These are phyloP conservation scores for Drymonia ruficornis DNA, from an alignment of 2,888 invertebrate species.

Conservation along the genomic window DNA sequence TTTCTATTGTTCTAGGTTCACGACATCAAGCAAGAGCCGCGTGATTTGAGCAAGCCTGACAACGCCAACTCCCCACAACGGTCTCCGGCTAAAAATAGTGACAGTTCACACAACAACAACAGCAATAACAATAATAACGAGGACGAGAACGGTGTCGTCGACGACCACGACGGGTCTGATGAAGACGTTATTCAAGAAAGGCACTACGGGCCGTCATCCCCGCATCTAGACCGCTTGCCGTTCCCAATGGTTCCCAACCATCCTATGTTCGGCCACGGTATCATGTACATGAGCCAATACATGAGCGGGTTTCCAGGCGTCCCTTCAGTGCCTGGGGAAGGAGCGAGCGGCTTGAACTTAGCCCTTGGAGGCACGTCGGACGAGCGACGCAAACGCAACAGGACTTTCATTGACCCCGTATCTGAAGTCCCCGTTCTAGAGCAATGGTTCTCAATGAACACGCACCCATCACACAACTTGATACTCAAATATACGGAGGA, in stretches of 20 bases:
- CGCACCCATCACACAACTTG: conserved; percentile 98
- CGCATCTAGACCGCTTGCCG: conserved; percentile 81
- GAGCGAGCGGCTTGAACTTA: conserved; percentile 86
- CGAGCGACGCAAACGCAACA: conserved; percentile 96
- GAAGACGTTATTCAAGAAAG: conserved; percentile 76
- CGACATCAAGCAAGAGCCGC: conserved; percentile 83
- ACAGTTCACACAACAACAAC: conserved; percentile 78
- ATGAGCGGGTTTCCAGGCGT: conserved; percentile 86
- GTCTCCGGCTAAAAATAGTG: conserved; percentile 84
- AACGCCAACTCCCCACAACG: conserved; percentile 74
- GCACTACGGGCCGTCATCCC: conserved; percentile 70
- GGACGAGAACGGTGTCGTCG: conserved; percentile 77
- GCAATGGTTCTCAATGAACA: conserved; percentile 98
- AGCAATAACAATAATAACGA: conserved; percentile 76
- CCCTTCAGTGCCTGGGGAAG: conserved; percentile 81
- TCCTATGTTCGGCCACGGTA: conserved; percentile 94
- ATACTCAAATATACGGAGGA: conserved; percentile 99
- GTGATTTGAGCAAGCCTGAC: conserved; percentile 75
- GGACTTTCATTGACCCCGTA: conserved; percentile 99
- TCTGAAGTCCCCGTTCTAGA: conserved; percentile 97
- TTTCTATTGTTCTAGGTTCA: conserved; percentile 66
- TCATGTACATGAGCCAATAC: conserved; percentile 97
- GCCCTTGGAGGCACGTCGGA: conserved; percentile 88
- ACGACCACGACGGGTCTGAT: conserved; percentile 81
- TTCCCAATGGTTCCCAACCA: conserved; percentile 93